Percentiles rank a stretch among this genome's conserved stretches.
Conservation (phyloP, 2,888 invertebrate genomes). For the Meliscaeva auricollis region DNA sequence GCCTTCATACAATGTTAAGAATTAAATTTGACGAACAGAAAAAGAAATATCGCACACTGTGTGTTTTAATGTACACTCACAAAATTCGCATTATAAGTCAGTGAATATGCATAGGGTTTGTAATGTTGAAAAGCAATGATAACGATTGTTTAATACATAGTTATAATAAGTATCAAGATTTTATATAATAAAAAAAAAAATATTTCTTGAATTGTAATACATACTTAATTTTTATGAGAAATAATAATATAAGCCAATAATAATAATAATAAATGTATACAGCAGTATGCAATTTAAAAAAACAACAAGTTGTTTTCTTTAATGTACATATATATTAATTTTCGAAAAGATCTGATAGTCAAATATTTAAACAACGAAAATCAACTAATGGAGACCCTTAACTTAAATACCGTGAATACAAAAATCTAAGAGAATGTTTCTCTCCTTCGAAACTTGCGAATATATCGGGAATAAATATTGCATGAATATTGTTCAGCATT, state of each 20-base stretch:
- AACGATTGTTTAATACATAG: background rate
- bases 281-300: constrained; percentile 8
- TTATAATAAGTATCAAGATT: background rate
- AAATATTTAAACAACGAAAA: no score
- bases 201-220: background rate
- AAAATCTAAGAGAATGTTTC: no score
- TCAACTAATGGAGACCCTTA: no score
- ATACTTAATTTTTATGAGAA: background rate
- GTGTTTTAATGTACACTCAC: no score
- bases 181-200: background rate
- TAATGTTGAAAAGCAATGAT: background rate
- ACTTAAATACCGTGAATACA: no score
- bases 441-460: no score
- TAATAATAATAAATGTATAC: background rate
- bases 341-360: no score
- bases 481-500: no score
- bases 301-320: background rate
- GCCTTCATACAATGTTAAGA: constrained; percentile 46
- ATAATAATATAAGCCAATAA: background rate
- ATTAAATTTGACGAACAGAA: background rate
- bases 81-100: no score
- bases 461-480: no score
- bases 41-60: background rate
- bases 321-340: background rate
- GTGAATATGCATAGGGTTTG: background rate